phyloP scores from a whole-genome alignment of 2,797 vertebrate species.

The Brachyrhaphis roseni region DNA sequence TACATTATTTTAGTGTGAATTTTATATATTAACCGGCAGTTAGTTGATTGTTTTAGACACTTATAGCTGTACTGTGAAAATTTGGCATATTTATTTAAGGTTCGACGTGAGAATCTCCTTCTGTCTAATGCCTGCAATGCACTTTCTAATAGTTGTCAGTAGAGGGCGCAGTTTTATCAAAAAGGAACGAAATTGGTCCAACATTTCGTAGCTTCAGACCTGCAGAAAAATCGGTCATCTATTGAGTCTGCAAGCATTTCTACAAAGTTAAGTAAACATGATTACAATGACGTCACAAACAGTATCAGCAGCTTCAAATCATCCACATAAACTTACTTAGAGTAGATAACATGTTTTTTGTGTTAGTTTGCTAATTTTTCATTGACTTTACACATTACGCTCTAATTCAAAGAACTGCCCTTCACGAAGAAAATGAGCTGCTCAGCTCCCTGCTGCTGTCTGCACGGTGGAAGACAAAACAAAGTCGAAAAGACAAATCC shows the following conservation, averaged over 20 bases:
- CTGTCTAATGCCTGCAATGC: not conserved
- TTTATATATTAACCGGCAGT: not conserved
- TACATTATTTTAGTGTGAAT: not conserved
- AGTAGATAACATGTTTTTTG: not conserved
- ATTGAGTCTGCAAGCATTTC: not conserved
- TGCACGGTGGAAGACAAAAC: constrained; percentile 10
- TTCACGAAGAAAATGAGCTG: not conserved
- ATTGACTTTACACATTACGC: not conserved
- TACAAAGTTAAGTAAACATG: not conserved
- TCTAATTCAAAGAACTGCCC: not conserved
- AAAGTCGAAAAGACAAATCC: not conserved
- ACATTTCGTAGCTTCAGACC: not conserved
- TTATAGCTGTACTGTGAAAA: not conserved
- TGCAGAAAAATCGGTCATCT: not conserved
- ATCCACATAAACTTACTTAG: not conserved
- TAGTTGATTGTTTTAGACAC: not conserved
- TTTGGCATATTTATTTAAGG: not conserved
- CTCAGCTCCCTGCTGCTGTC: not conserved
- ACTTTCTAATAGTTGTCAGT: constrained; percentile 15
- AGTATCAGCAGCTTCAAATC: not conserved
- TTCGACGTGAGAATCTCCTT: not conserved
- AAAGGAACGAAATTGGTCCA: not conserved
- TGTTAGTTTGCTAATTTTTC: not conserved
- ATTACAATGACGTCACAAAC: not conserved
- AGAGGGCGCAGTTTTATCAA: constrained; percentile 35